Evolutionary conservation across 2,113 vertebrate genomes (phyloP).

Genomic region (Lipotes vexillifer): DNA sequence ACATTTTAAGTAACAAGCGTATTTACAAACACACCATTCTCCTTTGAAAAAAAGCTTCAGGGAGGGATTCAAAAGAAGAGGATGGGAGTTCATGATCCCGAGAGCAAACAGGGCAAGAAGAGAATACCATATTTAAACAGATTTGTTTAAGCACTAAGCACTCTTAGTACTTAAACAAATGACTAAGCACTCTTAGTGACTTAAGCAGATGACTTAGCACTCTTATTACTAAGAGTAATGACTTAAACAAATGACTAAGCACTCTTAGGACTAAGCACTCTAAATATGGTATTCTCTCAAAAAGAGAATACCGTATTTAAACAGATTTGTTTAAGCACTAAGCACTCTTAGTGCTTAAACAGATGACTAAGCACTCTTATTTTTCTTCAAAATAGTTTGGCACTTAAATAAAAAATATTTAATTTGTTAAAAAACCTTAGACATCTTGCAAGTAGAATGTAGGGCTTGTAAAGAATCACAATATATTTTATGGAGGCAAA

Average conservation of each 20-base stretch:
- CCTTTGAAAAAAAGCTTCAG: not conserved
- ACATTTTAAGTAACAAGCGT: slow-evolving; percentile 46
- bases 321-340: no score
- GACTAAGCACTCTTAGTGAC: not conserved
- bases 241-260: no score
- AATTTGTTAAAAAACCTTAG: not conserved
- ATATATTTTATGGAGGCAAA: not conserved
- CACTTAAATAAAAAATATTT: not conserved
- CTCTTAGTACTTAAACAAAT: no score
- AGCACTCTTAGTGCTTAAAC: no score
- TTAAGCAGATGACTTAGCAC: no score
- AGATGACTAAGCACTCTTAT: not conserved
- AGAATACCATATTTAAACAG: no score
- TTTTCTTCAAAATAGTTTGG: not conserved
- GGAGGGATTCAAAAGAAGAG: not conserved
- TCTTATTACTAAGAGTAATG: no score
- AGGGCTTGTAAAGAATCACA: not conserved
- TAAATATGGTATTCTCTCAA: no score
- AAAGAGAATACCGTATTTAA: no score
- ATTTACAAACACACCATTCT: slow-evolving; percentile 29
- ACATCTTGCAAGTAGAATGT: not conserved
- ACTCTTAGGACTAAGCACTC: no score
- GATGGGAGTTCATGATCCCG: not conserved
- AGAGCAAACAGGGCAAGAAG: not conserved
- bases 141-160: no score